These are phyloP conservation scores for Setophaga coronata DNA, from an alignment of 2,113 vertebrate genomes.

Conservation along the genomic window DNA sequence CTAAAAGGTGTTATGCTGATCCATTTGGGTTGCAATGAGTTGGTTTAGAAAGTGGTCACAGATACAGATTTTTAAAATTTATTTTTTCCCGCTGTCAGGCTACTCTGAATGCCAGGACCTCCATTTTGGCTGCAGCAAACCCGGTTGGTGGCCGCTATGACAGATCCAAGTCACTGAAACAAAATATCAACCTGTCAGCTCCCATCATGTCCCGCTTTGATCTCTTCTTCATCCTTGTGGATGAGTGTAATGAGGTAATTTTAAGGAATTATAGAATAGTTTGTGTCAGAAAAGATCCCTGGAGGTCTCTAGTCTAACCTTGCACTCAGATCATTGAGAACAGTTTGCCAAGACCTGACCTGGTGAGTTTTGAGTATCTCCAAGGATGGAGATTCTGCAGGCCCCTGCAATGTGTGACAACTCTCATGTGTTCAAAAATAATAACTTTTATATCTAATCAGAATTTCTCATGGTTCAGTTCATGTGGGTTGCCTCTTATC, in stretches of 20 bases:
- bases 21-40: neutral
- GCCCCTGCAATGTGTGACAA: neutral
- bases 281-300: neutral
- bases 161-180: constrained; percentile 95
- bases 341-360: neutral
- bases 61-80: accelerated
- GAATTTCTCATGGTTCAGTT: neutral
- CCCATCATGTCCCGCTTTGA: constrained; percentile 99
- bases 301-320: neutral
- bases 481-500: neutral
- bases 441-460: neutral
- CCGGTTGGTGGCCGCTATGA: constrained; percentile 92
- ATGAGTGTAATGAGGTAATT: constrained; percentile 96
- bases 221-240: constrained; percentile 98
- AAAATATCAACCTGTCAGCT: constrained; percentile 93
- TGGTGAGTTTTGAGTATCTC: neutral
- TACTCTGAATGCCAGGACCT: constrained; percentile 96
- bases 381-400: neutral
- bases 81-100: constrained; percentile 74
- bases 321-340: neutral
- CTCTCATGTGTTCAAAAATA: neutral
- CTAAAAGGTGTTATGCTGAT: neutral
- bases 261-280: neutral
- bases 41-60: neutral
- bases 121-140: constrained; percentile 97